Percentiles rank a stretch among this genome's conserved stretches.
Conservation (phyloP, 2,797 vertebrate species). For the Labroides dimidiatus region DNA sequence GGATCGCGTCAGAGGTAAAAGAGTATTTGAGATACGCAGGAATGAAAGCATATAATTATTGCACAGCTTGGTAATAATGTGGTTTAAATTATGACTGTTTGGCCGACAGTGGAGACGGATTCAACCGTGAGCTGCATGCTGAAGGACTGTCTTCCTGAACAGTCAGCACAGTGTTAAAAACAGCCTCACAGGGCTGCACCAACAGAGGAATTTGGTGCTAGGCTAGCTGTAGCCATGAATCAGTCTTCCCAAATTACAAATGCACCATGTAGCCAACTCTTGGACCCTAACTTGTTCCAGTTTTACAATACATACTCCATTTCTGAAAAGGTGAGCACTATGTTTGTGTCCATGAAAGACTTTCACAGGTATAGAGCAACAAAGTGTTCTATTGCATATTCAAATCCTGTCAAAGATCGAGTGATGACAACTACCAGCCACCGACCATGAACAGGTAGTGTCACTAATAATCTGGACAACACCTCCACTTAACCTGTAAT, state of each 20-base stretch:
- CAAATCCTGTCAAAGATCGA: constrained; percentile 8
- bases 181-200: constrained; percentile 34
- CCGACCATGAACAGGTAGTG: constrained; percentile 7
- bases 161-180: constrained; percentile 60
- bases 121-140: constrained; percentile 23
- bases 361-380: background rate
- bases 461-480: background rate
- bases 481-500: constrained; percentile 10
- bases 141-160: constrained; percentile 26
- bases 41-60: constrained; percentile 17
- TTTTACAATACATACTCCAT: constrained; percentile 8
- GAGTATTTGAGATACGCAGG: background rate
- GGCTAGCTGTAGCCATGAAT: constrained; percentile 62
- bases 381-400: constrained; percentile 15
- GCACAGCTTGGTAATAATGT: constrained; percentile 35
- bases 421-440: no score
- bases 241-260: constrained; percentile 63
- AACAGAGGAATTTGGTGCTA: constrained; percentile 59
- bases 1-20: background rate
- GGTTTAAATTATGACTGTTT: constrained; percentile 29
- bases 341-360: background rate
- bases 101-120: constrained; percentile 26
- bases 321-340: constrained; percentile 7
- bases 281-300: constrained; percentile 19
- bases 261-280: constrained; percentile 22